Evolutionary conservation across 1,140 invertebrate genomes (phyloP), one percentile per base, ranked within the genome.

Genomic region (Nebria ingens): DNA sequence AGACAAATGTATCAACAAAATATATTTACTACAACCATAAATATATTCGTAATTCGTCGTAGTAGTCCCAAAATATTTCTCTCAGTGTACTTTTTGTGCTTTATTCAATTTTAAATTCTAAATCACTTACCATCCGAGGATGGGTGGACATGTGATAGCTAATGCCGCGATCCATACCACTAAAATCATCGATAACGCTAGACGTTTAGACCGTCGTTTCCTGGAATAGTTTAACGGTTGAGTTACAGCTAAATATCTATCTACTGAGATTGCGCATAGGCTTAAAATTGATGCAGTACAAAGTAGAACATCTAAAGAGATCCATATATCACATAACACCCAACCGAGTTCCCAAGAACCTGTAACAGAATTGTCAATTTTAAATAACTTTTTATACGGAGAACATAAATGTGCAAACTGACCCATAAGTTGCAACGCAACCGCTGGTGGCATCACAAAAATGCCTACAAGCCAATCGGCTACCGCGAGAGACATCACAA

Each of bases 401-500:
- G n/a, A n/a, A n/a, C n/a, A n/a, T 34, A 34, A 6, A 9, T 6
- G 25, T 34, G 15, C 1, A 15, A 21, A 72, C 79, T 79, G 65
- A 83, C 81, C 80, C 70, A 73, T 80, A 22, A 83, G 72, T 71
- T 79, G 74, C n/a, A 82, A 76, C 49, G 79, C 79, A 21, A 97
- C 89, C 54, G 90, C 89, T 49, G 93, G 88, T 11, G 93, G 93
- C 93, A 97, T 96, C 0, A 97, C 93, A 61, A 93, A 87, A 40
- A 93, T 81, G 0, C 91, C 93, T 0, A 97, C 92, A 52, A 93
- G 74, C 65, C 93, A 81, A 78, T 97, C 93, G 45, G 93, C 91
- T 1, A 89, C 84, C 0, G 93, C 92, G 62, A 96, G 71, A 38
- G 90, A 94, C 58, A 92, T 93, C 21, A 97, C 87, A 70, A 96